Conservation (phyloP, 2,797 vertebrate genomes). For the Enteromius unitaeniatus region DNA sequence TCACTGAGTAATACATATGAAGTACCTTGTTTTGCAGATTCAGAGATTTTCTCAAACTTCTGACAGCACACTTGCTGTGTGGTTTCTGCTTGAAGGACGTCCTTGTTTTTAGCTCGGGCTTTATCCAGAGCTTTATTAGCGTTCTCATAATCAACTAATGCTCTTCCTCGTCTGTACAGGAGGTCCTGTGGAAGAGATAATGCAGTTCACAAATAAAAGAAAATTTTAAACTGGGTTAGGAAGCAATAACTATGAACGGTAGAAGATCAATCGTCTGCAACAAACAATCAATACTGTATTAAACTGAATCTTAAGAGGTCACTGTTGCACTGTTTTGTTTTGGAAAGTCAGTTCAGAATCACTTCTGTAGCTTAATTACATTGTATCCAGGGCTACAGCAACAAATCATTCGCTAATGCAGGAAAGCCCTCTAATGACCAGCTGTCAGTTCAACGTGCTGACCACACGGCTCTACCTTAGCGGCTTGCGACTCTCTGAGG, state of each 20-base stretch:
- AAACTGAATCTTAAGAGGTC: neutral
- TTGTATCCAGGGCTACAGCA: neutral
- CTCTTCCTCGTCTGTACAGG: constrained; percentile 92
- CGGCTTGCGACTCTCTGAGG: constrained; percentile 96
- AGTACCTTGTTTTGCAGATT: constrained; percentile 97
- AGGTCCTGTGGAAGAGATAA: constrained; percentile 82
- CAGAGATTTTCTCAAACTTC: constrained; percentile 99
- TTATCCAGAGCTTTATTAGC: constrained; percentile 98
- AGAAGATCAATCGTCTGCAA: neutral
- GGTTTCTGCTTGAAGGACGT: constrained; percentile 96
- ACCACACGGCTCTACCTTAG: constrained; percentile 82
- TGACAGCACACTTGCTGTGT: constrained; percentile 96
- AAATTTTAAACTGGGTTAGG: neutral
- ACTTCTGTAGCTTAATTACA: neutral
- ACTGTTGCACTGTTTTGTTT: neutral
- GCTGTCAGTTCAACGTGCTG: constrained; percentile 12
- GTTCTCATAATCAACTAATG: constrained; percentile 97
- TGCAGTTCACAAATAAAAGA: neutral
- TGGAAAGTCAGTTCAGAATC: neutral
- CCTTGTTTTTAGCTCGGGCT: constrained; percentile 96
- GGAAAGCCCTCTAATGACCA: neutral
- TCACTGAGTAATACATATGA: neutral
- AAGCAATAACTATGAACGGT: neutral
- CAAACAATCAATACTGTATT: neutral
- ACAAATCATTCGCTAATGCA: neutral